phyloP scores from a whole-genome alignment of 2,113 vertebrate species.

The Zosterops pallidus region DNA sequence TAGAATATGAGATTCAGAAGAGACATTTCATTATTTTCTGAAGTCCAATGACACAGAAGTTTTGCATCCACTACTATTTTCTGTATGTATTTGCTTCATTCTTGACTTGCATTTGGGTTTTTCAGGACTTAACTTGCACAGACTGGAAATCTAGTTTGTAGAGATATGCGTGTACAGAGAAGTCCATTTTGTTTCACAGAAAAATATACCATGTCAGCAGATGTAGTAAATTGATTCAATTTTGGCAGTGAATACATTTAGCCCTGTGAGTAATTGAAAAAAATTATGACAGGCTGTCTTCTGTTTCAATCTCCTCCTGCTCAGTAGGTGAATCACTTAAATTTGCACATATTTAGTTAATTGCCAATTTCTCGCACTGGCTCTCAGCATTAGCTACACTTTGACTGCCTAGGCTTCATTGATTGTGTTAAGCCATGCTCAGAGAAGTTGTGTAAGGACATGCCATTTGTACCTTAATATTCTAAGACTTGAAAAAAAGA shows the following conservation, averaged over 20 bases:
- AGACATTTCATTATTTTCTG: background rate
- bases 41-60: background rate
- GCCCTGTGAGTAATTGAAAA: background rate
- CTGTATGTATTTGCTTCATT: background rate
- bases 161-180: background rate
- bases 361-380: background rate
- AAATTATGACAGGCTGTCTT: background rate
- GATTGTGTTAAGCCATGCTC: background rate
- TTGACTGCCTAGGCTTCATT: background rate
- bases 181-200: background rate
- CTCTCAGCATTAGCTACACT: background rate
- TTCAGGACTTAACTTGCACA: background rate
- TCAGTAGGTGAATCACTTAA: background rate
- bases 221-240: background rate
- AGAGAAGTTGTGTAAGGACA: background rate
- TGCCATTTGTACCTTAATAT: background rate
- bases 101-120: background rate
- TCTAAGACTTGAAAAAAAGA: background rate
- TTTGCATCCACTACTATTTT: background rate
- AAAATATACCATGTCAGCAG: background rate
- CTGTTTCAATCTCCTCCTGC: background rate
- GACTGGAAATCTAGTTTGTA: background rate
- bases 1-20: background rate
- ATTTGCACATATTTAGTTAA: background rate
- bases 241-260: background rate